phyloP scores from a whole-genome alignment of 2,113 vertebrate species.

The Rhinopomastus cyanomelas region DNA sequence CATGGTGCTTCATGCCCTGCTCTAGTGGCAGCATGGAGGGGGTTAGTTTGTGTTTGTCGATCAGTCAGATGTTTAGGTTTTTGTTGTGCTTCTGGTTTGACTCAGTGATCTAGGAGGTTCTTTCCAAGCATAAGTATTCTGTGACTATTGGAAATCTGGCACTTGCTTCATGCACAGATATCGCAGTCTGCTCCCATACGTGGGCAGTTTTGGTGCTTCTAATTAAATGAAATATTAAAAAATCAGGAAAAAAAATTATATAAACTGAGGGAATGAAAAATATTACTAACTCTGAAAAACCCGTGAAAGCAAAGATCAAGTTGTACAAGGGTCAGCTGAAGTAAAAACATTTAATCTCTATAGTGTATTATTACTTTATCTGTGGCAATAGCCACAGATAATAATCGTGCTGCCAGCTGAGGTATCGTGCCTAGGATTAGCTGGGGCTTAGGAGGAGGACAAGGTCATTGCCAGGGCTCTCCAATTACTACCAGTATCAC shows the following conservation, averaged over 20 bases:
- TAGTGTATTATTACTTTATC: neutral
- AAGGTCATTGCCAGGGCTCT: slow-evolving; percentile 73
- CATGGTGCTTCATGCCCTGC: too few relatives aligned
- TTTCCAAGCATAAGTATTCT: too few relatives aligned
- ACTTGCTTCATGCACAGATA: neutral
- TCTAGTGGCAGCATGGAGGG: too few relatives aligned
- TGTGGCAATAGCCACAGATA: slow-evolving; percentile 47
- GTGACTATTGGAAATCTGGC: neutral
- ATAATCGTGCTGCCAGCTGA: slow-evolving; percentile 69
- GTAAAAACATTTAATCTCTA: slow-evolving; percentile 51
- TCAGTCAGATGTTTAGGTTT: too few relatives aligned
- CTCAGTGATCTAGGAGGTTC: too few relatives aligned
- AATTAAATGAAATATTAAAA: neutral
- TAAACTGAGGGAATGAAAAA: neutral
- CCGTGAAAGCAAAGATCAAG: neutral
- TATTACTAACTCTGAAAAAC: neutral
- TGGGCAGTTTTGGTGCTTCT: neutral
- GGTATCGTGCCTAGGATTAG: slow-evolving; percentile 63
- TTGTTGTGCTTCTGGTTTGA: too few relatives aligned
- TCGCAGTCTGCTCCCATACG: neutral
- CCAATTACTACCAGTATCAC: slow-evolving; percentile 68
- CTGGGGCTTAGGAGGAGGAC: slow-evolving; percentile 63
- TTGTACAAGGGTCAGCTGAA: slow-evolving; percentile 9
- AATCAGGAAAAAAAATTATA: neutral
- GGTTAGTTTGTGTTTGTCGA: too few relatives aligned